Evolutionary conservation across 2,888 invertebrate genomes (phyloP), one percentile per base, ranked within the genome.

Genomic region (Callimorpha dominula): DNA sequence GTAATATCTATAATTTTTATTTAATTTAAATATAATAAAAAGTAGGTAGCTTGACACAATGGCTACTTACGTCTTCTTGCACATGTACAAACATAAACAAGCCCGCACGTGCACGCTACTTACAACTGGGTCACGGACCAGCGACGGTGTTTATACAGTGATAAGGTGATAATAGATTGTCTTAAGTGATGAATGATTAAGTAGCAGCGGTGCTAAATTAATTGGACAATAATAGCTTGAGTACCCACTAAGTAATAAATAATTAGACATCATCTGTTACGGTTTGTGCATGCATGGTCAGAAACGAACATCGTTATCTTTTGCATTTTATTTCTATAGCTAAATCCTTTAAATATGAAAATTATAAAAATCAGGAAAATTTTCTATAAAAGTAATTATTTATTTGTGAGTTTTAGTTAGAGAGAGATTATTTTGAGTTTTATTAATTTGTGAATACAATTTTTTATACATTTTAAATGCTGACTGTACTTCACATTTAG

Each of bases 121-220:
- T 31, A 65, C 65, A 65, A 65, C 31, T 65, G 5, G 65, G 49
- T 65, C 49, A 65, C 49, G 49, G 9, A 49, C 50, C 65, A 11
- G 49, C 15, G 65, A 65, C 40, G 12, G 40, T 42, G 54, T 68
- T 60, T 57, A 57, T 46, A 15, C 12, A 68, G 17, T 68, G 68
- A 57, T 68, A 57, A 57, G 46, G n/a, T 57, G 57, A 54, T 70
- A 43, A 68, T 68, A 42, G 57, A 60, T 46, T 42, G 68, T 68
- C 49, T 49, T 60, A 65, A 57, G 20, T 67, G 54, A 54, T 67
- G 57, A 71, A 65, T 46, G 57, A 46, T 57, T 52, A 43, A 57
- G 43, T 20, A 54, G 20, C 20, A 57, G 31, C 8, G 20, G 68
- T 57, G 57, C 57, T 68, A 52, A 67, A 67, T 54, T 52, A 11